Conservation (phyloP, 2,888 invertebrate species). For the Hermodice carunculata region DNA sequence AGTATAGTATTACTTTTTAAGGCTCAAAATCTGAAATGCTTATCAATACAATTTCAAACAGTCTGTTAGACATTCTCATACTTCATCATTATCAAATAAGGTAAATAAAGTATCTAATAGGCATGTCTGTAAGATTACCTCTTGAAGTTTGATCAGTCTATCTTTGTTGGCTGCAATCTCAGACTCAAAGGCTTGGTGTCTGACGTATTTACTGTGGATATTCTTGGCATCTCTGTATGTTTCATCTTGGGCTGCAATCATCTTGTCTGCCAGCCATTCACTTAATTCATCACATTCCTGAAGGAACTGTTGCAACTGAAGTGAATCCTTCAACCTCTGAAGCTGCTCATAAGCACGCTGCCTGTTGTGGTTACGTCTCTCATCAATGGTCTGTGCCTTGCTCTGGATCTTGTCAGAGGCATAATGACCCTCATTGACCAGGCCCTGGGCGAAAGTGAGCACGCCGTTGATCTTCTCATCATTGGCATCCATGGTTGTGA, state of each 20-base stretch:
- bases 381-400: constrained; percentile 94
- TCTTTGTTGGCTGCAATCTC: constrained; percentile 94
- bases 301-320: constrained; percentile 95
- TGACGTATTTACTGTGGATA: constrained; percentile 99
- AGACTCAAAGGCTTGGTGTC: constrained; percentile 99
- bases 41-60: too few species aligned
- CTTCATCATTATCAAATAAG: too few species aligned
- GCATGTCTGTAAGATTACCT: too few species aligned
- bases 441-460: constrained; percentile 91
- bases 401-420: constrained; percentile 96
- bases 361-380: constrained; percentile 86
- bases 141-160: constrained; percentile 63
- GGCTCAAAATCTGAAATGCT: too few species aligned
- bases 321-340: constrained; percentile 93
- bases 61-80: too few species aligned
- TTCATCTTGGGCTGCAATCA: constrained; percentile 98
- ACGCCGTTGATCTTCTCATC: constrained; percentile 99
- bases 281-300: constrained; percentile 77
- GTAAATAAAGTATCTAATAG: too few species aligned
- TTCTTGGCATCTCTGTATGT: constrained; percentile 97
- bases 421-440: constrained; percentile 91
- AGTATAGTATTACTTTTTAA: too few species aligned
- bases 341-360: constrained; percentile 91
- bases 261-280: constrained; percentile 99
- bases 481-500: constrained; percentile 99